A percentile compares a stretch with the other conserved stretches of the same genome.
phyloP scores from a whole-genome alignment of 2,113 vertebrate genomes.

The Chiloscyllium plagiosum region DNA sequence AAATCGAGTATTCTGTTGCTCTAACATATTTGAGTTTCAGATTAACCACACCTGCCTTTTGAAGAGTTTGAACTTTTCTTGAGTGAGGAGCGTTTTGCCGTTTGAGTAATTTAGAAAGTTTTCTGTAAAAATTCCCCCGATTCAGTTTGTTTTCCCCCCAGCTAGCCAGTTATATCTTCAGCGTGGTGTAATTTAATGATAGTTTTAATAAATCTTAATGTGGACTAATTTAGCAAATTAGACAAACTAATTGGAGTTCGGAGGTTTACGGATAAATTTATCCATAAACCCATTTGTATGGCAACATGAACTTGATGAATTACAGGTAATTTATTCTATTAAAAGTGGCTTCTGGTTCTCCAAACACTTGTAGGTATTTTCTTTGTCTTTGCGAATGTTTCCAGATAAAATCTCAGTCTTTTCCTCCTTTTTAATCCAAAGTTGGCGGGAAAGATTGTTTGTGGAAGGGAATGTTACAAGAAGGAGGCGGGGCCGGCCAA shows the following conservation, averaged over 20 bases:
- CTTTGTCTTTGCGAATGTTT: too few relatives aligned
- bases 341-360: neutral
- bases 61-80: neutral
- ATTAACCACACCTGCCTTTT: neutral
- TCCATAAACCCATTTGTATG: neutral
- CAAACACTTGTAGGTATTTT: neutral
- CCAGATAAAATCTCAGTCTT: neutral
- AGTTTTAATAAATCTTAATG: neutral
- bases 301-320: neutral
- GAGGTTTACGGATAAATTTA: neutral
- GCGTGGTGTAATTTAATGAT: neutral
- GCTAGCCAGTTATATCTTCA: neutral
- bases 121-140: neutral
- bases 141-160: neutral
- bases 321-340: neutral
- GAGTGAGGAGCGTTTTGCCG: neutral
- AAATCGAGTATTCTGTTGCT: neutral
- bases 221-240: neutral
- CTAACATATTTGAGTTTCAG: neutral
- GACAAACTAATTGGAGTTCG: neutral
- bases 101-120: neutral
- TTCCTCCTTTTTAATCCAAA: neutral
- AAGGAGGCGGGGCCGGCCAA: conserved; percentile 35
- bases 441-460: neutral
- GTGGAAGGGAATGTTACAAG: neutral